Base-by-base conservation (phyloP, 1,140 invertebrate species). In the Aphaenogaster ashmeadi region DNA sequence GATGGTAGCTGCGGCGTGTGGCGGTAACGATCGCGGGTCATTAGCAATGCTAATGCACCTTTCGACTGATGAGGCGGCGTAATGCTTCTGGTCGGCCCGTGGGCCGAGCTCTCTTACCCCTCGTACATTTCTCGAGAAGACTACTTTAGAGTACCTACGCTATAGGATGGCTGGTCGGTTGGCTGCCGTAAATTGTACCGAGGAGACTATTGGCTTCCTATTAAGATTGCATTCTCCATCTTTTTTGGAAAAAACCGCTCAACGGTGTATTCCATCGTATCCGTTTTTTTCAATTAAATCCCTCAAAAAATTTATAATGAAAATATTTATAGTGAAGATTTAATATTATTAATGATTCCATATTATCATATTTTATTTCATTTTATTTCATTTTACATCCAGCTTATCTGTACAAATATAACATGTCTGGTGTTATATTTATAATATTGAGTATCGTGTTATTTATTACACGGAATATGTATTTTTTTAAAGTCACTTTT, bases 11-110 rank as follows among this genome's bases (percentile, higher is more conserved):
- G 66, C 58, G 77, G 89, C 92, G 93, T 92, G 88, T 93, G 92
- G 89, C 87, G 90, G 93, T 93, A 94, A 94, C 92, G 93, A 94
- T 92, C 91, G 90, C 38, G 64, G 52, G 92, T 94, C 91, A 94
- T 94, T 94, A 94, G 93, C 93, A 94, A 92, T 94, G 94, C 94
- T 93, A 94, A 94, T 94, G 93, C 91, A 92, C 86, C 87, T 92
- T 94, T 91, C 93, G 92, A 93, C 92, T 92, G 93, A 94, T 94
- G 93, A 94, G 91, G 79, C 91, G 90, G 84, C 90, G 84, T 91
- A 93, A 93, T 91, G 75, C 86, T 81, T 85, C 67, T 71, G 80
- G 89, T 87, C 87, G 86, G 62, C 78, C 47, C 69, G 54, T 74
- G 47, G 47, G 36, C 21, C 66, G n/a, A 67, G 33, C 66, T 86